These are phyloP conservation scores for Spinus olivaceus DNA, from an alignment of 2,797 vertebrate genomes.

Conservation along the genomic window DNA sequence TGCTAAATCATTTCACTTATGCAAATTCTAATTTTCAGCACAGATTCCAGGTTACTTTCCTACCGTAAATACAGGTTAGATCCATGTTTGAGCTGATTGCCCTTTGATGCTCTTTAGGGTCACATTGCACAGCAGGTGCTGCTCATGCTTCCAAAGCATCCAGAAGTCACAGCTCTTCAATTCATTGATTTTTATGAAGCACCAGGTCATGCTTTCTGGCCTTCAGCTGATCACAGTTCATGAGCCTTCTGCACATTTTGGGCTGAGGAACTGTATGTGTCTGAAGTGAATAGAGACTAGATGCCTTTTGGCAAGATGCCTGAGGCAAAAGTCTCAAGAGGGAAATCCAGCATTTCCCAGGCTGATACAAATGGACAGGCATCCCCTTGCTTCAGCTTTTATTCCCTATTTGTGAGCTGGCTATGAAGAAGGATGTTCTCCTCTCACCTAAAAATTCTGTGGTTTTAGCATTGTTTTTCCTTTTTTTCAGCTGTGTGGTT, in stretches of 20 bases:
- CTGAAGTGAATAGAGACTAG: not conserved
- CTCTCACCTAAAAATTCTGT: not conserved
- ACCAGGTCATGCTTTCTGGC: not conserved
- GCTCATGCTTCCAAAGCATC: not conserved
- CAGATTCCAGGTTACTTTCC: not conserved
- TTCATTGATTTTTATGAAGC: not conserved
- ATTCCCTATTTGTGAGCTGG: not conserved
- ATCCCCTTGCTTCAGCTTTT: not conserved
- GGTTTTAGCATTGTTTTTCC: not conserved
- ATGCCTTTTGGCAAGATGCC: constrained; percentile 7
- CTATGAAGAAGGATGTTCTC: not conserved
- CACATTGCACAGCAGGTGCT: not conserved
- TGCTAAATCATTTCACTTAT: not conserved
- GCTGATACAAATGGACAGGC: constrained; percentile 1
- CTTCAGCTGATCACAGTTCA: constrained; percentile 19
- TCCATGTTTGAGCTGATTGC: not conserved
- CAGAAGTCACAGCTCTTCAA: not conserved
- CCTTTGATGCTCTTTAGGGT: not conserved
- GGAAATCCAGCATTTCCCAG: not conserved
- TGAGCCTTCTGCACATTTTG: not conserved
- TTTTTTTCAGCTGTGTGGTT: not conserved
- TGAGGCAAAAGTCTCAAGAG: not conserved
- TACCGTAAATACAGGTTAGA: not conserved
- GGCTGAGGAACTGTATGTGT: not conserved
- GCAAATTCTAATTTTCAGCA: not conserved